These are phyloP conservation scores for Melanotaenia duboulayi DNA, from an alignment of 2,113 vertebrate genomes.

Conservation along the genomic window DNA sequence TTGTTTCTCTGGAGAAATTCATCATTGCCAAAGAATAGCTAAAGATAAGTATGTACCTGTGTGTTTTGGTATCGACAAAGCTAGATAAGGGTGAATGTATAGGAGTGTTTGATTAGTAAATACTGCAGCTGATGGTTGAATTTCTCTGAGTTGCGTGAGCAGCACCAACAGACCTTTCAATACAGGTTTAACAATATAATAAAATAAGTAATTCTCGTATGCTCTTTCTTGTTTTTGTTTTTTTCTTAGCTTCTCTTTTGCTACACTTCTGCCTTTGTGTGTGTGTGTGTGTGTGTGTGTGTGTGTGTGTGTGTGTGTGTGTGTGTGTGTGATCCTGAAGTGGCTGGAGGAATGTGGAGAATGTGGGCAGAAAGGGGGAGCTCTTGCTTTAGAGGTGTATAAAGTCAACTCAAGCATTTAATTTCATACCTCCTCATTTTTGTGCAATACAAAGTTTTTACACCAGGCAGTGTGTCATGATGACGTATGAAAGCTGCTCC, in stretches of 20 bases:
- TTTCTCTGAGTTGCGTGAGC: slow-evolving; percentile 29
- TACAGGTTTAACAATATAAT: slow-evolving; percentile 24
- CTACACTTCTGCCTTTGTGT: not conserved
- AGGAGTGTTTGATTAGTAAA: slow-evolving; percentile 52
- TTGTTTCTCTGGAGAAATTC: not conserved
- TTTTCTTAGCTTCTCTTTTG: not conserved
- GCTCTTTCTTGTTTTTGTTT: slow-evolving; percentile 2
- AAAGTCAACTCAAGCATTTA: slow-evolving; percentile 18
- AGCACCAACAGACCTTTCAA: slow-evolving; percentile 27
- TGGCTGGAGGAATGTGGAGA: slow-evolving; percentile 68
- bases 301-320: slow-evolving; percentile 25
- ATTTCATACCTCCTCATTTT: not conserved
- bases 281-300: slow-evolving; percentile 29
- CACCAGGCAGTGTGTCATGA: not conserved
- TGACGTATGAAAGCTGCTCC: no score
- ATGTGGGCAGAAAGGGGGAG: slow-evolving; percentile 62
- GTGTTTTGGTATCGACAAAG: slow-evolving; percentile 1
- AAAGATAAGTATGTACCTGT: slow-evolving; percentile 13
- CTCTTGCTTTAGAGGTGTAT: slow-evolving; percentile 46
- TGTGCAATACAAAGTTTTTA: no score
- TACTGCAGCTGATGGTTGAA: slow-evolving; percentile 45
- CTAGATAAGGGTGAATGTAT: slow-evolving; percentile 36
- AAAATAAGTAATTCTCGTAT: not conserved
- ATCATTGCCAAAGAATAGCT: not conserved
- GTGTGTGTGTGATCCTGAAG: slow-evolving; percentile 33